Conservation (phyloP, 92 coral and sea anemone genomes). For the Epizoanthus stellaris region DNA sequence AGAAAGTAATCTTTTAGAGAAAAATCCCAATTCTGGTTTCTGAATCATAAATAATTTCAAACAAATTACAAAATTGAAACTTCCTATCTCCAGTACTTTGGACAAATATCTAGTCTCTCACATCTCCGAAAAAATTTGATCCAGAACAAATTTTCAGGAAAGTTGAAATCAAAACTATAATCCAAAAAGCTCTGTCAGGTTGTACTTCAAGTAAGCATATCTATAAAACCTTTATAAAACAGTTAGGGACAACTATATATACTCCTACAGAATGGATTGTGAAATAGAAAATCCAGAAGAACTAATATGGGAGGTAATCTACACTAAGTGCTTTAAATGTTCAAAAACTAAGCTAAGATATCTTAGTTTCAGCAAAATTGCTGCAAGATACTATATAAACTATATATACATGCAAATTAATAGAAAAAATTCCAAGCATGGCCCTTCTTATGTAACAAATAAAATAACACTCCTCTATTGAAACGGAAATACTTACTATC, state of each 20-base stretch:
- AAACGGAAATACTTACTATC: neutral
- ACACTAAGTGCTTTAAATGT: neutral
- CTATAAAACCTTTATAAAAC: neutral
- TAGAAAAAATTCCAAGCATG: neutral
- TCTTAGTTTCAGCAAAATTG: too few species aligned
- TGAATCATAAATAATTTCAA: neutral
- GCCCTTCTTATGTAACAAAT: neutral
- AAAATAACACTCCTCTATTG: neutral
- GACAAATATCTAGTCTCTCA: slow-evolving; percentile 10
- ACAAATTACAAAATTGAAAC: neutral
- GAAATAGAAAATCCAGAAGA: neutral
- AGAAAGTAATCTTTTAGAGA: too few species aligned
- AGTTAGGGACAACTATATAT: too few species aligned
- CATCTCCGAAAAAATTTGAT: neutral
- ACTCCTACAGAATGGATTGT: too few species aligned
- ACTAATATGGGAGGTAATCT: neutral
- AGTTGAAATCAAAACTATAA: neutral
- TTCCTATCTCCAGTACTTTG: neutral
- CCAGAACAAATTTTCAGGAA: neutral
- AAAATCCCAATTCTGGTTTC: too few species aligned
- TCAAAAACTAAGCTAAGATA: neutral
- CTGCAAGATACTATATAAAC: too few species aligned
- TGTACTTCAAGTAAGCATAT: neutral
- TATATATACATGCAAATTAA: neutral
- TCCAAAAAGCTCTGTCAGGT: neutral